Evolutionary conservation across 2,113 vertebrate genomes (phyloP), one percentile per base, ranked within the genome.

Genomic region (Gallinago paraguaiae): DNA sequence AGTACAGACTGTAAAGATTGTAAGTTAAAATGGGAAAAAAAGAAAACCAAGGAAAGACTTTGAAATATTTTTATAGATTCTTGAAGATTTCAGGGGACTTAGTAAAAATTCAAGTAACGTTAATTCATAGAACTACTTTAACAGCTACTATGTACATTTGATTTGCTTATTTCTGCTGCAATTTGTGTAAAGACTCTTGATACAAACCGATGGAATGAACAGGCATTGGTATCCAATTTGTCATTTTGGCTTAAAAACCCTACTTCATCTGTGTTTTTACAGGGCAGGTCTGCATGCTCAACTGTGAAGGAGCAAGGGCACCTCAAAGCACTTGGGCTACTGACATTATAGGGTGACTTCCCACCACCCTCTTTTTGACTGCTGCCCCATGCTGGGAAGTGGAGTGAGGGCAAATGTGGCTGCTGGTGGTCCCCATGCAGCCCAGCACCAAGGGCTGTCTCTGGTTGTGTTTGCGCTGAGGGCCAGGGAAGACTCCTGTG

Each of bases 1-100:
- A 97, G 96, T 87, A 89, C 59, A 86, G 96, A 77, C 85, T 96
- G 86, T 67, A 96, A 97, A 96, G 93, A 89, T 65, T 24, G 3
- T 95, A 91, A 92, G 91, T 94, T 95, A 65, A 86, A 95, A 83
- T 65, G 10, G 4, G 61, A 11, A 13, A 31, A 31, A 61, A 50
- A 67, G 22, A 37, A 63, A 79, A 43, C 43, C 33, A 61, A 86
- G 54, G 82, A 63, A 91, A 92, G 37, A 70, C 74, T 93, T 85
- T 57, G 93, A 91, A 10, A 20, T 78, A 67, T 89, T 94, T 95
- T 88, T 31, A 82, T 50, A 87, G 54, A 12, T 68, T 95, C 23
- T 57, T 84, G 82, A 90, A 86, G 31, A 61, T 92, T 96, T 93
- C 68, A 85, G 78, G 48, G 48, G 46, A 96, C 68, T 60, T 48